Evolutionary conservation across 2,888 invertebrate genomes (phyloP).

Genomic region (Andrena hattorfiana): DNA sequence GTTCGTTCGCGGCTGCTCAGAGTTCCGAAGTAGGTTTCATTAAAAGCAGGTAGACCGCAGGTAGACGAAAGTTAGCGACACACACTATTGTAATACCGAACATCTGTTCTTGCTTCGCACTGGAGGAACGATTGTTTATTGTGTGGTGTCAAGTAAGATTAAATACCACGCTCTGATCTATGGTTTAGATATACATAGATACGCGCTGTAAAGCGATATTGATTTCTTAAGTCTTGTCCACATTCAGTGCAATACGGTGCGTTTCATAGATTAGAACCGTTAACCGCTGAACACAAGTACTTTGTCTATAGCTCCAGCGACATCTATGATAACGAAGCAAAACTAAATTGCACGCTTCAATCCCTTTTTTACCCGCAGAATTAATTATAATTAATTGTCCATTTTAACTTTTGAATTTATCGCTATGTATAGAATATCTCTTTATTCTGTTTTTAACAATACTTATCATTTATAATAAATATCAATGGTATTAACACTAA

Average conservation of each 20-base stretch:
- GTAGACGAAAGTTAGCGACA: conserved; percentile 15
- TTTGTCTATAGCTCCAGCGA: too few species aligned
- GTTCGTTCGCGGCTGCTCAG: neutral
- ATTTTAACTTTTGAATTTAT: too few species aligned
- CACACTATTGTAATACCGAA: conserved; percentile 5
- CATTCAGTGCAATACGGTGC: conserved; percentile 25
- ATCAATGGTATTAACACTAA: too few species aligned
- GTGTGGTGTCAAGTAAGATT: conserved; percentile 60
- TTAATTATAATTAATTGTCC: too few species aligned
- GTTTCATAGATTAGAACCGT: conserved; percentile 6
- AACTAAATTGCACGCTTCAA: too few species aligned
- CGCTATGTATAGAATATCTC: too few species aligned
- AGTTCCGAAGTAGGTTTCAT: neutral
- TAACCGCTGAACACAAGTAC: too few species aligned
- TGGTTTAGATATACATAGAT: conserved; percentile 64
- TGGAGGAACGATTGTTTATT: conserved; percentile 65
- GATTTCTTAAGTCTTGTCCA: conserved; percentile 63
- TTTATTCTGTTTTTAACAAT: too few species aligned
- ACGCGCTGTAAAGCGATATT: conserved; percentile 57
- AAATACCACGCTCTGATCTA: conserved; percentile 68
- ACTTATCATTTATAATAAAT: too few species aligned
- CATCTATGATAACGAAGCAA: too few species aligned
- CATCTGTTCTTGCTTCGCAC: conserved; percentile 30
- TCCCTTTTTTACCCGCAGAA: too few species aligned
- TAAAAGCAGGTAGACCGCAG: neutral